Evolutionary conservation across 2,888 invertebrate species (phyloP).

Genomic region (Syrista parreyssii): DNA sequence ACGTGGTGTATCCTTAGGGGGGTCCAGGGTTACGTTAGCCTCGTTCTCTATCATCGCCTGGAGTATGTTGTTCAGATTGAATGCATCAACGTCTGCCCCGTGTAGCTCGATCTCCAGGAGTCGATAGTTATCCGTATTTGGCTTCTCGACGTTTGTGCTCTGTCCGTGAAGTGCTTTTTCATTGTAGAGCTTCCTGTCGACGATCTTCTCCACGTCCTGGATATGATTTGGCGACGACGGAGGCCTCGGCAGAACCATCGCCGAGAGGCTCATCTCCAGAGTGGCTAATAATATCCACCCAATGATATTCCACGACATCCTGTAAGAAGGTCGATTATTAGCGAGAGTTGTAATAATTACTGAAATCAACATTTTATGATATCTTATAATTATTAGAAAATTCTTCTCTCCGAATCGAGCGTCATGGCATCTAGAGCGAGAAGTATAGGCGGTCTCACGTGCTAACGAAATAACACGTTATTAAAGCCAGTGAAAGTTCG

Average conservation of each 20-base stretch:
- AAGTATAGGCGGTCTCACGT: conserved; percentile 8
- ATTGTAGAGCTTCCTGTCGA: conserved; percentile 35
- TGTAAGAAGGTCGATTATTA: conserved; percentile 27
- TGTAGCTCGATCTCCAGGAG: conserved; percentile 56
- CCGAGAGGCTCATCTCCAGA: conserved; percentile 43
- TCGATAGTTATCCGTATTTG: conserved; percentile 44
- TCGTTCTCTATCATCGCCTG: conserved; percentile 35
- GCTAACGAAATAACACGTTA: conserved; percentile 21
- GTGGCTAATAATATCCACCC: conserved; percentile 37
- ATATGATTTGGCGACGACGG: conserved; percentile 55
- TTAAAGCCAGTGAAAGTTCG: conserved; percentile 54
- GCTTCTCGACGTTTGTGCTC: conserved; percentile 54
- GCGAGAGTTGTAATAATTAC: not conserved
- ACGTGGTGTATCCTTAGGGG: conserved; percentile 46
- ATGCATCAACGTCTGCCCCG: conserved; percentile 43
- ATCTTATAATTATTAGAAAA: conserved; percentile 3
- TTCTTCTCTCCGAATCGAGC: not conserved
- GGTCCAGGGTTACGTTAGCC: conserved; percentile 48
- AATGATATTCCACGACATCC: conserved; percentile 41
- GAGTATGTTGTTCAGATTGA: conserved; percentile 49
- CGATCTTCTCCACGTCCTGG: conserved; percentile 37
- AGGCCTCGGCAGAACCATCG: conserved; percentile 58
- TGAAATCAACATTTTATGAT: not conserved
- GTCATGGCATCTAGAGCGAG: not conserved
- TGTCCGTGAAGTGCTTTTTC: conserved; percentile 41